Percentiles rank a stretch among this genome's conserved stretches.
These are phyloP conservation scores for Cyclura pinguis DNA, from an alignment of 2,797 vertebrate species.

Conservation along the genomic window DNA sequence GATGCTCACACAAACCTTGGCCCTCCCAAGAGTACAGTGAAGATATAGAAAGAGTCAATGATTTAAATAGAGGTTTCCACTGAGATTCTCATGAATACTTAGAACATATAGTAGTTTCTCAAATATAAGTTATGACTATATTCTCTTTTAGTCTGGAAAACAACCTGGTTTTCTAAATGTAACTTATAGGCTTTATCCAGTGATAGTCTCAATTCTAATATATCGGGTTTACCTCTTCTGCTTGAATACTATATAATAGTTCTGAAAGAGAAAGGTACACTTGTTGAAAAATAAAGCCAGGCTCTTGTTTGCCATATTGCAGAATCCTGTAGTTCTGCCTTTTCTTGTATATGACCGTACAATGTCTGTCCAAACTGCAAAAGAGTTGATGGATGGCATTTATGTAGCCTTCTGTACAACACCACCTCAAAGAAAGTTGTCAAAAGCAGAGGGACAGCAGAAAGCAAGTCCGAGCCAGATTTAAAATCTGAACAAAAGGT, in stretches of 20 bases:
- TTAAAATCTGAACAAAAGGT: neutral
- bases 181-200: too few relatives aligned
- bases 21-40: neutral
- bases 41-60: neutral
- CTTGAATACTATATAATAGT: neutral
- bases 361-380: too few relatives aligned
- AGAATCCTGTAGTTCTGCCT: neutral
- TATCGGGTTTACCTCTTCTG: neutral
- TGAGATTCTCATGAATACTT: too few relatives aligned
- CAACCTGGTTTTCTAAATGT: too few relatives aligned
- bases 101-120: too few relatives aligned
- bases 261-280: neutral
- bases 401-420: neutral
- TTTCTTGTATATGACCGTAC: neutral
- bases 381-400: too few relatives aligned
- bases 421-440: neutral
- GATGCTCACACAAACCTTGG: neutral
- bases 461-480: neutral
- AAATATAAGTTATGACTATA: too few relatives aligned
- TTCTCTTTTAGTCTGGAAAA: too few relatives aligned
- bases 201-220: too few relatives aligned
- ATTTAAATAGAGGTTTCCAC: neutral
- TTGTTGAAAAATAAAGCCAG: neutral
- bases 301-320: neutral
- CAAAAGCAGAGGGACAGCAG: neutral